Conservation (phyloP, 2,113 vertebrate genomes). For the Campylomormyrus numenius region DNA sequence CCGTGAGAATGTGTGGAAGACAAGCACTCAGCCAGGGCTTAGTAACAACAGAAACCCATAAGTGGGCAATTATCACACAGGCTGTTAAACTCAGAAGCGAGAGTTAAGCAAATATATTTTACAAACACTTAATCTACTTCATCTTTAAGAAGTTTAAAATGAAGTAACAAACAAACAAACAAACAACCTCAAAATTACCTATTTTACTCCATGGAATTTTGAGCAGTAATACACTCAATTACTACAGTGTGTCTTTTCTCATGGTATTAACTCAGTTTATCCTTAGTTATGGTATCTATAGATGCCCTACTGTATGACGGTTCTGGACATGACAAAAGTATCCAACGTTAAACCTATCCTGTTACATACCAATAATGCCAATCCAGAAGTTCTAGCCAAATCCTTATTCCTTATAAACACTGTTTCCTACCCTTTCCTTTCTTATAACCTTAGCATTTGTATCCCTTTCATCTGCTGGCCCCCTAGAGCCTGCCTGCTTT, state of each 20-base stretch:
- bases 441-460: background rate
- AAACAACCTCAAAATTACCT: background rate
- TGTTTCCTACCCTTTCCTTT: background rate
- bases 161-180: background rate
- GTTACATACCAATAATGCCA: background rate
- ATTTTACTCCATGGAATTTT: background rate
- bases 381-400: background rate
- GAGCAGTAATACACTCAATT: background rate
- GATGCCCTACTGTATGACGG: background rate
- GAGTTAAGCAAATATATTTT: background rate
- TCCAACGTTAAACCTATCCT: background rate
- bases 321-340: background rate
- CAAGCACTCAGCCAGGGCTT: background rate
- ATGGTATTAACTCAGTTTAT: background rate
- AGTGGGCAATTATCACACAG: background rate
- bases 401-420: too few relatives aligned
- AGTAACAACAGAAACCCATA: background rate
- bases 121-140: background rate
- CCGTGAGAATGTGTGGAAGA: background rate
- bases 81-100: background rate
- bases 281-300: background rate
- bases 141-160: background rate
- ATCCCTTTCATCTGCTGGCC: background rate
- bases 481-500: background rate
- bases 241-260: background rate